Percentiles rank a stretch among this genome's conserved stretches.
phyloP scores from a whole-genome alignment of 2,113 vertebrate species.

The Recurvirostra avosetta region DNA sequence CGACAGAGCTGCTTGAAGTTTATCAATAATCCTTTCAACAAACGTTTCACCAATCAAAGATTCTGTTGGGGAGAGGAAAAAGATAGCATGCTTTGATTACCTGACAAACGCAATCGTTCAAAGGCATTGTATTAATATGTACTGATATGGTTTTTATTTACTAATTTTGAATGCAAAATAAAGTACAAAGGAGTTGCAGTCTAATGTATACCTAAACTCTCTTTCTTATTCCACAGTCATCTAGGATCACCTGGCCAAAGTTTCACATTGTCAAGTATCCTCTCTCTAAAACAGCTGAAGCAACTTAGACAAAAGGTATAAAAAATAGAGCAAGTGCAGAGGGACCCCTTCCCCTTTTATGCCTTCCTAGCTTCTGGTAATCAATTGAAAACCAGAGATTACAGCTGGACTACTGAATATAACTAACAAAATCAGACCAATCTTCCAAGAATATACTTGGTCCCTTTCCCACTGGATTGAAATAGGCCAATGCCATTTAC shows the following conservation, averaged over 20 bases:
- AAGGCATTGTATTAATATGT: background rate
- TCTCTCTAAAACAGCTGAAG: background rate
- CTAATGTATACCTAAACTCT: background rate
- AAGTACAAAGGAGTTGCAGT: background rate
- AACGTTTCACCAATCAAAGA: constrained; percentile 87
- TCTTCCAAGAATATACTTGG: background rate
- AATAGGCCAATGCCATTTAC: background rate
- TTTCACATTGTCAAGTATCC: background rate
- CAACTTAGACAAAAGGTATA: background rate
- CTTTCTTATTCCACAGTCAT: background rate
- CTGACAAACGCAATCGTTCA: background rate
- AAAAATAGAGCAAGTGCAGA: background rate
- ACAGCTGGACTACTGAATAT: background rate
- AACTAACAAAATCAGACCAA: background rate
- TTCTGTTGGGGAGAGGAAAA: constrained; percentile 68
- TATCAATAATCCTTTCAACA: constrained; percentile 88
- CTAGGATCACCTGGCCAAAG: background rate
- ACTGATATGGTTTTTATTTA: background rate
- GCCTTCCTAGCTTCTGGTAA: background rate
- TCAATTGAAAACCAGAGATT: background rate
- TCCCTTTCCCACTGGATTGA: background rate
- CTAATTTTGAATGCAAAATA: background rate
- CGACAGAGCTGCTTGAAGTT: constrained; percentile 86
- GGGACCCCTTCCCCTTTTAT: background rate
- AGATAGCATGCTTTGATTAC: background rate